phyloP scores from a whole-genome alignment of 92 coral and sea anemone species.

The Palythoa grandiflora region DNA sequence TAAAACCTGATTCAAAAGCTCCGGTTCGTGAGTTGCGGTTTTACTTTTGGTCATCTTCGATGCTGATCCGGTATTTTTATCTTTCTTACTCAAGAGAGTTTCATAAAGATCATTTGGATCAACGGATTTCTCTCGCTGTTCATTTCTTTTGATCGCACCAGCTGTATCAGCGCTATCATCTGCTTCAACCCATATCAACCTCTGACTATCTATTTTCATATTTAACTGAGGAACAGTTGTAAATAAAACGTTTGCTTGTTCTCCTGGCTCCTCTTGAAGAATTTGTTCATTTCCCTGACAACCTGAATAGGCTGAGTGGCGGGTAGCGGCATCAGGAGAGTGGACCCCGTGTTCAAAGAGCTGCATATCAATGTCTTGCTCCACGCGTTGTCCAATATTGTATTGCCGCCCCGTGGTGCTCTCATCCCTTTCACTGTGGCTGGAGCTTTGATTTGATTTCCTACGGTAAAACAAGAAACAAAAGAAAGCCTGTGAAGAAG shows the following conservation, averaged over 20 bases:
- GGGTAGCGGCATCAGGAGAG: conserved; percentile 30
- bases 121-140: not conserved
- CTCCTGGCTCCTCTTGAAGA: not conserved
- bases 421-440: conserved; percentile 60
- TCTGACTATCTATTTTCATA: conserved; percentile 31
- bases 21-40: not conserved
- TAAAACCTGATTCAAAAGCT: not conserved
- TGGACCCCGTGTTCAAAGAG: conserved; percentile 79
- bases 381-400: conserved; percentile 71
- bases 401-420: conserved; percentile 77
- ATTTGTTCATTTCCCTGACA: conserved; percentile 10
- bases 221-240: conserved; percentile 41
- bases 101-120: not conserved
- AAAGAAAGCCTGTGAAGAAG: not conserved
- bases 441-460: conserved; percentile 9
- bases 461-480: not conserved
- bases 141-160: not conserved
- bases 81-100: not conserved
- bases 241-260: conserved; percentile 33
- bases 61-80: not conserved
- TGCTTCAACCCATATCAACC: not conserved
- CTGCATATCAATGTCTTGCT: conserved; percentile 79
- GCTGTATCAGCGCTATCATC: not conserved
- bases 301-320: conserved; percentile 42
- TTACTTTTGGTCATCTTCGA: not conserved